These are phyloP conservation scores for Phalacrocorax pelagicus DNA, from an alignment of 2,113 vertebrate species.

Conservation along the genomic window DNA sequence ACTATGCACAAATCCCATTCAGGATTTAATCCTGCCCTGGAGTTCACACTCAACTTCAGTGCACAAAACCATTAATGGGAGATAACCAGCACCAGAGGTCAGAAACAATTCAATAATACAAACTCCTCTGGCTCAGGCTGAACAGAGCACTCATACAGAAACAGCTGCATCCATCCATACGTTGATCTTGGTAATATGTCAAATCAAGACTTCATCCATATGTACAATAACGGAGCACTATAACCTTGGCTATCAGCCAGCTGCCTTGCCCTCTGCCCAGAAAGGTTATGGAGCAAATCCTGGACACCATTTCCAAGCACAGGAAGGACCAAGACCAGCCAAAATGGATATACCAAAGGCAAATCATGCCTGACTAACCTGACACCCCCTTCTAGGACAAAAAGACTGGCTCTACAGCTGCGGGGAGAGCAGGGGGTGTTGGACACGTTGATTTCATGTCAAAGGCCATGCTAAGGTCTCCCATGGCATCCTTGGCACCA, in stretches of 20 bases:
- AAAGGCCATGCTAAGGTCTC: neutral
- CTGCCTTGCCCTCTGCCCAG: neutral
- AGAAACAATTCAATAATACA: neutral
- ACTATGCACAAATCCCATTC: conserved; percentile 40
- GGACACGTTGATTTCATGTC: neutral
- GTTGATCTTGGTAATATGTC: neutral
- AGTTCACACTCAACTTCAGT: neutral
- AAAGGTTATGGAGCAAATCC: neutral
- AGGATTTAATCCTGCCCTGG: conserved; percentile 10
- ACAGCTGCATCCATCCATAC: neutral
- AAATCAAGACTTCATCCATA: conserved; percentile 11
- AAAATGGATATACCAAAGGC: neutral
- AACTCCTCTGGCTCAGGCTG: neutral
- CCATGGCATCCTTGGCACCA: neutral
- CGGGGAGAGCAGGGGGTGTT: neutral
- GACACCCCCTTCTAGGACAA: neutral
- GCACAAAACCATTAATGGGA: neutral
- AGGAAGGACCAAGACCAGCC: neutral
- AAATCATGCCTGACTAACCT: neutral
- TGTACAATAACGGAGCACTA: neutral
- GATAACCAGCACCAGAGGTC: neutral
- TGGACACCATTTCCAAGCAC: neutral
- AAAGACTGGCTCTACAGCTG: neutral
- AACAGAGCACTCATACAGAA: neutral
- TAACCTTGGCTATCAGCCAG: neutral